phyloP scores from a whole-genome alignment of 2,888 invertebrate genomes.

The Sesia bembeciformis region DNA sequence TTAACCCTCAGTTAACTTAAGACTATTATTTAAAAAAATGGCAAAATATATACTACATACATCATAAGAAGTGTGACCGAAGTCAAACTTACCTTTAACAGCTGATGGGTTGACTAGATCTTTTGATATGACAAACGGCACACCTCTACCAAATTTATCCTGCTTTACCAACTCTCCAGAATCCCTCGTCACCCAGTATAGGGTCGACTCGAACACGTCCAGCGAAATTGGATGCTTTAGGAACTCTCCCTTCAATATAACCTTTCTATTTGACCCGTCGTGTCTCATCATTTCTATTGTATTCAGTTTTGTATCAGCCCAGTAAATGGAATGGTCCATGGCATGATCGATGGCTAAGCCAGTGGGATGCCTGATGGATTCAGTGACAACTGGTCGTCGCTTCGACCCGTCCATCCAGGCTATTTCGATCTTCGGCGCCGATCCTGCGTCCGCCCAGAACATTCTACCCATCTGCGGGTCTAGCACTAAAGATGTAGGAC shows the following conservation, averaged over 20 bases:
- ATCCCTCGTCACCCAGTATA: conserved; percentile 95
- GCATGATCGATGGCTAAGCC: conserved; percentile 93
- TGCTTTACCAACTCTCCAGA: conserved; percentile 90
- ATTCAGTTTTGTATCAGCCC: conserved; percentile 96
- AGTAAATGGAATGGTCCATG: conserved; percentile 92
- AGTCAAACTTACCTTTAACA: conserved; percentile 77
- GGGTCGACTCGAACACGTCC: conserved; percentile 93
- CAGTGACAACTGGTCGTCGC: conserved; percentile 85
- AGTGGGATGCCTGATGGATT: conserved; percentile 88
- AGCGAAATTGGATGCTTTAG: conserved; percentile 88
- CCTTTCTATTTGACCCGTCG: conserved; percentile 85
- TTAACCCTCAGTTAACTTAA: too few relatives aligned
- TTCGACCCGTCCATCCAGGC: conserved; percentile 98
- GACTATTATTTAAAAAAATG: background rate
- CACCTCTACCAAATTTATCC: conserved; percentile 97
- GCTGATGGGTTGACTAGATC: conserved; percentile 90
- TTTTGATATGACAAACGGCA: conserved; percentile 86
- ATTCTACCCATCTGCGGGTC: conserved; percentile 90
- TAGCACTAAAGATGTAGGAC: conserved; percentile 90
- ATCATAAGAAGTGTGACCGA: too few relatives aligned
- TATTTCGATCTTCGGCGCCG: conserved; percentile 92
- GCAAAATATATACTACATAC: background rate
- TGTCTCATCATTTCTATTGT: conserved; percentile 89
- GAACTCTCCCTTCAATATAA: conserved; percentile 81
- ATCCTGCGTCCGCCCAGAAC: conserved; percentile 96